A percentile compares a stretch with the other conserved stretches of the same genome.
Conservation (phyloP, 2,888 invertebrate genomes). For the Drosophila meridiana region DNA sequence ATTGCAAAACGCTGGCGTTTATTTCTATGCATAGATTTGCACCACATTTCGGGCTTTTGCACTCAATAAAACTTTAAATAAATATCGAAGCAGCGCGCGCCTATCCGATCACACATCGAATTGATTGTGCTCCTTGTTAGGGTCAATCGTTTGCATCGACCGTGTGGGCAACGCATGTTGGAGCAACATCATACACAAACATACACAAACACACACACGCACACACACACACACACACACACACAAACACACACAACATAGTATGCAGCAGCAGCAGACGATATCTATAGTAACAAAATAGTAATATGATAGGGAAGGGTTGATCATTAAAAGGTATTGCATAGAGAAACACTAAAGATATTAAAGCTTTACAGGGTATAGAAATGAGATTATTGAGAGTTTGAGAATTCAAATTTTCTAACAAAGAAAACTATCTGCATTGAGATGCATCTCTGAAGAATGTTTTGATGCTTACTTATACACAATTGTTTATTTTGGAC, state of each 20-base stretch:
- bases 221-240: background rate
- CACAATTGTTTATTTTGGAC: no score
- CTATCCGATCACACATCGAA: slow-evolving; percentile 40
- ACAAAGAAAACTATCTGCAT: no score
- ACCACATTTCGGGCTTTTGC: slow-evolving; percentile 68
- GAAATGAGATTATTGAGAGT: background rate
- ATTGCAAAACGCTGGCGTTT: slow-evolving; percentile 65
- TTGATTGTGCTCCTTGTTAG: slow-evolving; percentile 16
- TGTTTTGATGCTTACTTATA: no score
- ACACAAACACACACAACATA: background rate
- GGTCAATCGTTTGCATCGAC: slow-evolving; percentile 21
- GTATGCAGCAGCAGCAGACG: background rate
- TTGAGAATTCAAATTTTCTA: no score
- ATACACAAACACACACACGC: background rate
- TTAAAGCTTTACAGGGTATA: background rate
- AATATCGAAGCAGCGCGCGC: slow-evolving; percentile 34
- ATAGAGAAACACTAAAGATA: no score
- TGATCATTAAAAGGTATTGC: no score
- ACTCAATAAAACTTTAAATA: slow-evolving; percentile 71
- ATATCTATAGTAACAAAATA: background rate
- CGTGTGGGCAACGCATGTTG: slow-evolving; percentile 14
- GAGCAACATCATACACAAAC: background rate
- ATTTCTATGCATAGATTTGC: slow-evolving; percentile 71
- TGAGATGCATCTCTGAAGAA: no score
- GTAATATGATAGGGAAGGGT: background rate